These are phyloP conservation scores for Tetragonula carbonaria DNA, from an alignment of 2,888 invertebrate genomes.

Conservation along the genomic window DNA sequence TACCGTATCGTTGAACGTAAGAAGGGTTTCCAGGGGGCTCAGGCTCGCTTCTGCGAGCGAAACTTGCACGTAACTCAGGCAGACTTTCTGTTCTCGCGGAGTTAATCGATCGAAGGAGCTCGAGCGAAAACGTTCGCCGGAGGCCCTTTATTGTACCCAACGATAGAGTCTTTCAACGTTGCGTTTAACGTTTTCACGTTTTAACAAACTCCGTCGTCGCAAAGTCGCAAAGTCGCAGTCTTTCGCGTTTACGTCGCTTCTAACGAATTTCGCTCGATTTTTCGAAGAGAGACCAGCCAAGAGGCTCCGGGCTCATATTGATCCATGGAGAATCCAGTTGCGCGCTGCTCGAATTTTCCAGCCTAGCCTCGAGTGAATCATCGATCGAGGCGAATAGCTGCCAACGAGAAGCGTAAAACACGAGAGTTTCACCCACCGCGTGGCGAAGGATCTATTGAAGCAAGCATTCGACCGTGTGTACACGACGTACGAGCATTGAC, in stretches of 20 bases:
- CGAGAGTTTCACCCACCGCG: not conserved
- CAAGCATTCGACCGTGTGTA: conserved; percentile 16
- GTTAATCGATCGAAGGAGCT: too few relatives aligned
- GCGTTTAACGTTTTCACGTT: too few relatives aligned
- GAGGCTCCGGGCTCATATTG: conserved; percentile 2
- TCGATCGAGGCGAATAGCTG: conserved; percentile 22
- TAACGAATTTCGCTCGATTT: not conserved
- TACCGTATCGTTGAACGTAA: not conserved
- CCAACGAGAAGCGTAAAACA: conserved; percentile 33
- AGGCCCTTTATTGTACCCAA: too few relatives aligned
- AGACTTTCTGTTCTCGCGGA: too few relatives aligned
- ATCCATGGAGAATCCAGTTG: not conserved
- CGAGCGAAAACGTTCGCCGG: too few relatives aligned
- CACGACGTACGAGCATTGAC: conserved; percentile 27
- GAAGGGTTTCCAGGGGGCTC: too few relatives aligned
- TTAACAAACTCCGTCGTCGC: too few relatives aligned
- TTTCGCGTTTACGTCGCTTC: not conserved
- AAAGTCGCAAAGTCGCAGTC: too few relatives aligned
- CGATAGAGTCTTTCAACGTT: too few relatives aligned
- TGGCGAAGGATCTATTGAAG: conserved; percentile 27
- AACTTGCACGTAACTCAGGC: not conserved
- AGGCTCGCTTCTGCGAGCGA: too few relatives aligned
- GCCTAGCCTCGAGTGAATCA: conserved; percentile 18
- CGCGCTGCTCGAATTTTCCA: conserved; percentile 11
- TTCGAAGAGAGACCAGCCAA: not conserved